A percentile compares a stretch with the other conserved stretches of the same genome.
These are phyloP conservation scores for Artibeus lituratus DNA, from an alignment of 2,797 vertebrate genomes.

Conservation along the genomic window DNA sequence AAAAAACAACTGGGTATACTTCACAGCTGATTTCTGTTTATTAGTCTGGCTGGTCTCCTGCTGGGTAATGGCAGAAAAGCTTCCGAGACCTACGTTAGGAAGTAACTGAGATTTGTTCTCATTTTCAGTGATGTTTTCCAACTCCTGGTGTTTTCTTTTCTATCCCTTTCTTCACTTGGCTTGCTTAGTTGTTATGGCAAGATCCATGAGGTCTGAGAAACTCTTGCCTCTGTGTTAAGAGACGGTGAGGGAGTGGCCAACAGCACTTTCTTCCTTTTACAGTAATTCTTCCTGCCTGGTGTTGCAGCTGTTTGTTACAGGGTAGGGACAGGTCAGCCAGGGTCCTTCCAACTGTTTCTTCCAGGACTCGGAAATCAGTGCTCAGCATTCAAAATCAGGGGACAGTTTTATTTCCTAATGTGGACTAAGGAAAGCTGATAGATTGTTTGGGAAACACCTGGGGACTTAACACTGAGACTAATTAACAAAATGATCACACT, in stretches of 20 bases:
- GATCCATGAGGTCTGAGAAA: neutral
- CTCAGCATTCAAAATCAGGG: neutral
- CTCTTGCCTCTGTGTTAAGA: neutral
- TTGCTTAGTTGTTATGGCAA: neutral
- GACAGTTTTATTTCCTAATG: neutral
- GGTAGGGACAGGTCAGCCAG: neutral
- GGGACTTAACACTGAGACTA: neutral
- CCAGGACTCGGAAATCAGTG: neutral
- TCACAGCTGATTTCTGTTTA: constrained; percentile 56
- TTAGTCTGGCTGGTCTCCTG: constrained; percentile 53
- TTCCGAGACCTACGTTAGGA: neutral
- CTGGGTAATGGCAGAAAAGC: constrained; percentile 53
- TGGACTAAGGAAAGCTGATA: neutral
- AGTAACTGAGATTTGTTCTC: constrained; percentile 53
- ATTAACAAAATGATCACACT: constrained; percentile 6
- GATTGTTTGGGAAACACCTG: constrained; percentile 18
- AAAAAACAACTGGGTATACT: constrained; percentile 9
- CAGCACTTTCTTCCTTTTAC: neutral
- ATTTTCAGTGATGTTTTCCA: constrained; percentile 60
- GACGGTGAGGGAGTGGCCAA: neutral
- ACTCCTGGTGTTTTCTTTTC: neutral
- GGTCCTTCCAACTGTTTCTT: neutral
- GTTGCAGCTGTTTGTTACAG: neutral
- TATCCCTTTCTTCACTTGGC: neutral
- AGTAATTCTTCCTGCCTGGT: neutral